These are phyloP conservation scores for Otus sunia DNA, from an alignment of 2,113 vertebrate genomes.

Conservation along the genomic window DNA sequence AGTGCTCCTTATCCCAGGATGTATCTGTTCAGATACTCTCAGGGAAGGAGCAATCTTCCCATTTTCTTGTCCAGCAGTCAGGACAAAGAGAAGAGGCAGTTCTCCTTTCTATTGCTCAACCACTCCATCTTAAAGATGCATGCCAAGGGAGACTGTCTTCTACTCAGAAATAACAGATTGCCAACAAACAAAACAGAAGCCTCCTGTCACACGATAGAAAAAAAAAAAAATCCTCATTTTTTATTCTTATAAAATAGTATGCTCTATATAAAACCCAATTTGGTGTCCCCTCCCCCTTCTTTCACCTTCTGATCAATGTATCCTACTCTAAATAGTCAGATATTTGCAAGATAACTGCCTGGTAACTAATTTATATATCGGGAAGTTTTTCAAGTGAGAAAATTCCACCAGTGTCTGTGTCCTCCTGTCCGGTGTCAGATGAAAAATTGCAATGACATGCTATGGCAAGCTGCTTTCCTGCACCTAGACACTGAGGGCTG, in stretches of 20 bases:
- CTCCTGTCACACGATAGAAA: neutral
- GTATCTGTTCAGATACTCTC: neutral
- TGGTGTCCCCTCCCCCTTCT: neutral
- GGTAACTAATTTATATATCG: neutral
- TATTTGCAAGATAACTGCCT: neutral
- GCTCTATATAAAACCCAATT: neutral
- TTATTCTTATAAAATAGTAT: neutral
- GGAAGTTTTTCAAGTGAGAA: neutral
- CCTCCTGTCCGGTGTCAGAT: neutral
- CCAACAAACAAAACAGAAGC: neutral
- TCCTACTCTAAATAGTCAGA: neutral
- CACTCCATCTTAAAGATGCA: neutral
- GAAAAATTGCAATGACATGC: neutral
- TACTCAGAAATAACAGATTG: neutral
- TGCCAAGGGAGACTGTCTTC: neutral
- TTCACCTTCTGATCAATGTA: neutral
- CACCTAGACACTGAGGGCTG: neutral
- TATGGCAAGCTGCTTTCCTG: neutral
- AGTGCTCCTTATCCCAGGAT: neutral
- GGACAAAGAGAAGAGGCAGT: neutral
- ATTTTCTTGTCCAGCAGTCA: neutral
- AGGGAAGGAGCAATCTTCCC: neutral
- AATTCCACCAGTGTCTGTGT: neutral
- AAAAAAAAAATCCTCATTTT: neutral
- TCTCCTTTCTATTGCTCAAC: neutral